Conservation (phyloP, 2,888 invertebrate genomes). For the Leucophenga maculata region DNA sequence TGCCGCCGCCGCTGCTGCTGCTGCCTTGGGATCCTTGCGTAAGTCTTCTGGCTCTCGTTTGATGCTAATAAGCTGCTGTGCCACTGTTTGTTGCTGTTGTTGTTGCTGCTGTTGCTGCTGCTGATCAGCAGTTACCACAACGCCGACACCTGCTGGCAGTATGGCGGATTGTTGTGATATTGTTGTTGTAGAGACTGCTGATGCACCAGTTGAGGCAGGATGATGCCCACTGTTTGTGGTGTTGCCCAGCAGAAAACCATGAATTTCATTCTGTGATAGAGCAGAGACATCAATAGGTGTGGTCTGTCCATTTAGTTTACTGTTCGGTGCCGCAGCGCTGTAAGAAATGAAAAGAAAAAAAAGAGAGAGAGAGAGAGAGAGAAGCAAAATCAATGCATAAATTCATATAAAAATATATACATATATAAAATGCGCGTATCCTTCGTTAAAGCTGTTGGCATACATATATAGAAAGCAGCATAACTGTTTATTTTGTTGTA, state of each 20-base stretch:
- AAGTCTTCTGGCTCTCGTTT: slow-evolving; percentile 73
- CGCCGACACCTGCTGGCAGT: slow-evolving; percentile 9
- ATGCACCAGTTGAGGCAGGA: slow-evolving; percentile 69
- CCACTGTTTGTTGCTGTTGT: slow-evolving; percentile 54
- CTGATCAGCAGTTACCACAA: slow-evolving; percentile 40
- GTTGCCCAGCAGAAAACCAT: slow-evolving; percentile 73
- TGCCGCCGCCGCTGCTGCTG: slow-evolving; percentile 59
- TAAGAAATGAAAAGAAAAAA: slow-evolving; percentile 34
- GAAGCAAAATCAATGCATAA: slow-evolving; percentile 22
- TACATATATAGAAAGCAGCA: background rate
- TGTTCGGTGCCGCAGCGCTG: slow-evolving; percentile 69
- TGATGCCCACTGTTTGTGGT: slow-evolving; percentile 43
- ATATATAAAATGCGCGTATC: slow-evolving; percentile 28
- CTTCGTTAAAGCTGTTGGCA: no score
- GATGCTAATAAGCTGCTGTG: slow-evolving; percentile 70
- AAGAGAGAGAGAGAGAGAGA: slow-evolving; percentile 31
- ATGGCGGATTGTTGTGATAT: slow-evolving; percentile 51
- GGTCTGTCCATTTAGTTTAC: slow-evolving; percentile 73
- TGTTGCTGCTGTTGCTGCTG: slow-evolving; percentile 58
- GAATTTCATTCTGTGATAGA: slow-evolving; percentile 74
- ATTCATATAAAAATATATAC: slow-evolving; percentile 36
- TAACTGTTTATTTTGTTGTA: background rate
- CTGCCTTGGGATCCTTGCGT: slow-evolving; percentile 73
- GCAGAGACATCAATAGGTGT: slow-evolving; percentile 73
- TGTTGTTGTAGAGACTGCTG: slow-evolving; percentile 66